Base-by-base conservation (phyloP, 2,113 vertebrate genomes). In the Melanotaenia duboulayi region DNA sequence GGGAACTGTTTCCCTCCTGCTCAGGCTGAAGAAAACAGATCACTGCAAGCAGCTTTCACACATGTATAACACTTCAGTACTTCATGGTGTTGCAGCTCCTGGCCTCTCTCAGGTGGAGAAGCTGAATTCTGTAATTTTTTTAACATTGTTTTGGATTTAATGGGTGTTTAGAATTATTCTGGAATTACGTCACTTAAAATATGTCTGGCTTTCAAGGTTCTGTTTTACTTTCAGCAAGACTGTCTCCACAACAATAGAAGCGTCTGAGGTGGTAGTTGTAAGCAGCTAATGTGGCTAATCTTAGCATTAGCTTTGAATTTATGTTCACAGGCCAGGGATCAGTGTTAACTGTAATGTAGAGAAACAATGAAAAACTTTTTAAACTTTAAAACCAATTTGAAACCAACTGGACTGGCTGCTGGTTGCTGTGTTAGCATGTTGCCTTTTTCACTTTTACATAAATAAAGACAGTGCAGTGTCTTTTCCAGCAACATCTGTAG, bases 11-110 rank as follows among this genome's bases (percentile, higher is more conserved):
- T 35, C n/a, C 61, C 57, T 51, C 54, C 32, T 64, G 44, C 48
- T 64, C 65, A 1, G 56, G n/a, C 17, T 28, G 50, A 68, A 72
- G 59, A n/a, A 71, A 75, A 75, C n/a, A 11, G 11, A 57, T 7
- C 44, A 14, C 22, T 61, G n/a, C 56, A 28, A 61, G 59, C n/a
- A 46, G 17, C 3, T 17, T 65, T 65, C 22, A 42, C 19, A 51
- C n/a, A 73, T 49, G 50, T 4, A 49, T 25, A 52, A 12, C 1
- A 55, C 49, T 51, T 58, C 11, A 65, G 28, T 13, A 35, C 32
- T 54, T 22, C 35, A 40, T 19, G 22, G 7, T 8, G 12, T 0
- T 52, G 16, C 23, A 50, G 4, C 32, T 35, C 32, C 32, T 35
- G 8, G 32, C 32, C 32, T 35, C 8, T 50, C 28, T 56, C 20